These are phyloP conservation scores for Tipula helvola DNA, from an alignment of 2,888 invertebrate genomes.

Conservation along the genomic window DNA sequence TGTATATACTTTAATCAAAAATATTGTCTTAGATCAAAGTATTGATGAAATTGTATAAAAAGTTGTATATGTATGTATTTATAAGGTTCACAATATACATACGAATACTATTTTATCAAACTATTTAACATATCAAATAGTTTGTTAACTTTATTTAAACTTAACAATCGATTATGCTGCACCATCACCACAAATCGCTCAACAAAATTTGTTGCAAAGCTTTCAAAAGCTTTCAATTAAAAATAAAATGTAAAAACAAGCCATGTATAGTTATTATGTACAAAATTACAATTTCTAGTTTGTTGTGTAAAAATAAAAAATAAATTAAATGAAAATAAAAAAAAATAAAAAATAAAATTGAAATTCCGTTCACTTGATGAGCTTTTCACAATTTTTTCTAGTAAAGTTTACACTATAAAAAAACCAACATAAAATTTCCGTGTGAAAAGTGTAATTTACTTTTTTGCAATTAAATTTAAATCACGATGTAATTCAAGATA, in stretches of 20 bases:
- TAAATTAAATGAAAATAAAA: neutral
- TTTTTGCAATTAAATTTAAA: neutral
- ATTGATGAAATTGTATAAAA: no score
- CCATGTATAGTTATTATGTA: neutral
- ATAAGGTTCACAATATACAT: no score
- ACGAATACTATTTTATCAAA: no score
- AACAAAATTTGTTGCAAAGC: neutral
- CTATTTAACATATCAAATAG: neutral
- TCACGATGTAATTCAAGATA: neutral
- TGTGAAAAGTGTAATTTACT: neutral
- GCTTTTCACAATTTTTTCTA: neutral
- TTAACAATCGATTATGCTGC: neutral
- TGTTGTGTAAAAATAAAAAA: neutral
- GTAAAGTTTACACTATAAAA: neutral
- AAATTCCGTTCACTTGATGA: neutral
- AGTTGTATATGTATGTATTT: no score
- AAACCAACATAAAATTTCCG: neutral
- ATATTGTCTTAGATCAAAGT: no score
- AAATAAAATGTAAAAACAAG: neutral
- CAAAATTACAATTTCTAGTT: neutral
- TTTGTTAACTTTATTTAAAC: neutral
- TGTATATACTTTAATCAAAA: no score
- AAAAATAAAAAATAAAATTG: neutral
- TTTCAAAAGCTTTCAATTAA: neutral
- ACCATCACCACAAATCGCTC: neutral